A percentile compares a stretch with the other conserved stretches of the same genome.
These are phyloP conservation scores for Hycleus phaleratus DNA, from an alignment of 1,140 invertebrate genomes.

Conservation along the genomic window DNA sequence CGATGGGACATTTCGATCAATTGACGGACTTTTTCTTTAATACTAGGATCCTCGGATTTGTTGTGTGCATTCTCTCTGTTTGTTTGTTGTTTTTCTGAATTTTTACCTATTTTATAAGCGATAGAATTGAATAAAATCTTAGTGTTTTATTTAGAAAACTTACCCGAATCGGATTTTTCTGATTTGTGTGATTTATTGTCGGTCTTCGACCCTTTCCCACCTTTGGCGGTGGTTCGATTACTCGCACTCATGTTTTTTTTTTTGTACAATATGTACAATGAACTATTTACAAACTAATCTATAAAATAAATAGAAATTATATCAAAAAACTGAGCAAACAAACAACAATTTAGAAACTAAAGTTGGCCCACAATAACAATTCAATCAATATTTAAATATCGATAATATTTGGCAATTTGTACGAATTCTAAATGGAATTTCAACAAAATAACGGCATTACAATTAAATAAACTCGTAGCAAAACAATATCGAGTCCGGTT, in stretches of 20 bases:
- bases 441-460: neutral
- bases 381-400: neutral
- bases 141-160: neutral
- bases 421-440: neutral
- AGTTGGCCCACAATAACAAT: too few relatives aligned
- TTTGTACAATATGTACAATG: conserved; percentile 42
- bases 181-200: conserved; percentile 37
- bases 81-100: conserved; percentile 31
- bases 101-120: conserved; percentile 23
- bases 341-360: neutral
- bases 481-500: neutral
- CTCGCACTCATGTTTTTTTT: conserved; percentile 42
- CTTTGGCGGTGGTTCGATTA: conserved; percentile 40
- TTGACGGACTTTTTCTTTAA: conserved; percentile 61
- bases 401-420: conserved; percentile 4
- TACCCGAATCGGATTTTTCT: conserved; percentile 31
- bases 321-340: conserved; percentile 1
- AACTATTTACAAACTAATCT: conserved; percentile 42
- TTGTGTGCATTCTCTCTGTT: conserved; percentile 24
- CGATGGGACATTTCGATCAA: conserved; percentile 74
- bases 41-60: conserved; percentile 30
- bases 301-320: conserved; percentile 22
- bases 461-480: neutral
- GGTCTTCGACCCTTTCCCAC: conserved; percentile 40
- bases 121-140: neutral